Conservation (phyloP, 2,113 vertebrate genomes). For the Bombycilla garrulus region DNA sequence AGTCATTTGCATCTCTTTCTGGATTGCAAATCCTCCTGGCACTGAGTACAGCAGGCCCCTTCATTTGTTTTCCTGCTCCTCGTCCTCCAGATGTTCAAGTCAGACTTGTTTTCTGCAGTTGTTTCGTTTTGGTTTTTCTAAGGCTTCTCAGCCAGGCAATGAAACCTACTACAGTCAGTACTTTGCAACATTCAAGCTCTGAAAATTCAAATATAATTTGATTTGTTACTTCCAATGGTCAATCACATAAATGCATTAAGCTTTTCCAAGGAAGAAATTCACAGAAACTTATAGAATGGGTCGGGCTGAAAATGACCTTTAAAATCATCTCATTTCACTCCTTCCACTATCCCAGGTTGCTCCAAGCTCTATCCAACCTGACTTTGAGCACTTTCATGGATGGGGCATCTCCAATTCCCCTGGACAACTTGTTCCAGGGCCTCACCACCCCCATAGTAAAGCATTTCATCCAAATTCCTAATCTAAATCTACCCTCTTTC, state of each 20-base stretch:
- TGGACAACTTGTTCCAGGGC: background rate
- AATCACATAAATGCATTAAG: background rate
- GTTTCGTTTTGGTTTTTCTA: background rate
- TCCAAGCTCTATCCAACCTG: background rate
- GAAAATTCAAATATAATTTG: background rate
- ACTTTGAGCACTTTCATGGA: background rate
- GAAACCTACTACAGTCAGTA: background rate
- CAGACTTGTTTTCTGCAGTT: conserved; percentile 45
- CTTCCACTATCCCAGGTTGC: background rate
- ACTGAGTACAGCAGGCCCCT: conserved; percentile 24
- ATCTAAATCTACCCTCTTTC: background rate
- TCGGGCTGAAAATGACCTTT: background rate
- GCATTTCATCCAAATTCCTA: background rate
- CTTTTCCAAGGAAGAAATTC: background rate
- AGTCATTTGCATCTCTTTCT: conserved; percentile 56
- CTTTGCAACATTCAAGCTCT: background rate
- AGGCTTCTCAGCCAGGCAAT: background rate
- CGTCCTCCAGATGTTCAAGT: conserved; percentile 62
- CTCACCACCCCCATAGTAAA: background rate
- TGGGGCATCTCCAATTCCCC: background rate
- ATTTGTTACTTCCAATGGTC: background rate
- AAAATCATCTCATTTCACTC: background rate
- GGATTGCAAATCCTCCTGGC: conserved; percentile 39
- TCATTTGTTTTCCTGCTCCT: conserved; percentile 53
- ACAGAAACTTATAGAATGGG: background rate